Base-by-base conservation (phyloP, 2,888 invertebrate genomes). In the Polydrusus tereticollis region DNA sequence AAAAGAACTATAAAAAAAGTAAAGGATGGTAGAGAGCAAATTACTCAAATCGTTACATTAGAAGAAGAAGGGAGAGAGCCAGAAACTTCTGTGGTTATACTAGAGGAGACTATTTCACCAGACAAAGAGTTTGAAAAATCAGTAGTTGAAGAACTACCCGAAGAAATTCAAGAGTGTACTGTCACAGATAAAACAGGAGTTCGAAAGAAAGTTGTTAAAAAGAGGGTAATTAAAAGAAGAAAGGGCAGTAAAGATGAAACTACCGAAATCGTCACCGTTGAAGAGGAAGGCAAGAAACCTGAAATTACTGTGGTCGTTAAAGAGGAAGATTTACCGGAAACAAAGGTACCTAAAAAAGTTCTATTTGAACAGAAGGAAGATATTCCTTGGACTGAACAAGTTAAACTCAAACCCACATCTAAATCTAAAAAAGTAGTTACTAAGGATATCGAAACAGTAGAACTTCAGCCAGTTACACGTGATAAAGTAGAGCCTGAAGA, bases 161-260 rank as follows among this genome's bases (percentile, higher is more conserved):
- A 79, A 69, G 78, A 78, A 69, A 76, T 82, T 33, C 59, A 74
- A 65, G 75, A 82, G 76, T 73, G 82, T 3, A 81, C 82, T 50
- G 58, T 76, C 50, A 75, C 76, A 8, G 80, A 83, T 67, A 18
- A 73, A 23, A 73, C 72, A 23, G 50, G 63, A 57, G 71, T 52
- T 80, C 80, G 80, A 78, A 72, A 71, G 23, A 77, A 75, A 50
- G 57, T 73, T 45, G 65, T 76, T 23, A 75, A 76, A 47, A 78
- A 75, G 38, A 67, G 86, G 67, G 80, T 86, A 1, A 87, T 88
- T 12, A 87, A 86, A 74, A 87, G 87, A 76, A 81, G 84, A 1
- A 79, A 83, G 50, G 84, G 83, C 73, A 74, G 80, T 52, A 84
- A 83, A 77, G 81, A 82, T 73, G 84, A 85, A 79, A 78, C 77